Base-by-base conservation (phyloP, 2,888 invertebrate species). In the Drosophila meridionalis region DNA sequence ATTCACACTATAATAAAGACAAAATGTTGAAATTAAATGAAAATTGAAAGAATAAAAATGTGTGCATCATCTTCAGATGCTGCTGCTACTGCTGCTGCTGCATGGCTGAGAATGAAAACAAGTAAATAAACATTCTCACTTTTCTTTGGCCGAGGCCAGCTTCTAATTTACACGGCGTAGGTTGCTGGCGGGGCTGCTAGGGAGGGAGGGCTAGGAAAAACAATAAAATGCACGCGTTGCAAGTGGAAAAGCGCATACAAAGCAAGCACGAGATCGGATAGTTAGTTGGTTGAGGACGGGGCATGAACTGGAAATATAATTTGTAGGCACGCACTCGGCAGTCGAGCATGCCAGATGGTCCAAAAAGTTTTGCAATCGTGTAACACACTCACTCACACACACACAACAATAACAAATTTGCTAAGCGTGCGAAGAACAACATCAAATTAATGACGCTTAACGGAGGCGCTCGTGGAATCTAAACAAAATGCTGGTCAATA, bases 201-300 rank as follows among this genome's bases (percentile, higher is more conserved):
- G 3, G 12, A 7, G 11, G 14, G 40, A 26, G 36, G 55, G 30
- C n/a, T 2, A 9, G 14, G 30, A 38, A 56, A 67, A 82, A 77
- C 85, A 72, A 85, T 89, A 82, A 85, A 89, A 82, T 89, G 85
- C 85, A 85, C 77, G 80, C 82, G 85, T 76, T 84, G 87, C 87
- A 87, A 61, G 59, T 70, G 48, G n/a, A 38, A 72, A 70, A 60
- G 65, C 68, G 50, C 67, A 76, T 47, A 69, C 34, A 69, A 65
- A 60, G 55, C 53, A 72, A 80, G 57, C 73, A 78, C 56, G 56
- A 56, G 42, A 56, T 56, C 56, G 42, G 14, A 30, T 32, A 30
- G 30, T 42, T 56, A 55, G 55, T 11, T 36, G 14, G 47, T 12
- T 43, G 40, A 30, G 58, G 47, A 45, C 0, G 6, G 9, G 14